Percentiles rank a stretch among this genome's conserved stretches.
phyloP scores from a whole-genome alignment of 2,888 invertebrate species.

The Amphipoea lucens region DNA sequence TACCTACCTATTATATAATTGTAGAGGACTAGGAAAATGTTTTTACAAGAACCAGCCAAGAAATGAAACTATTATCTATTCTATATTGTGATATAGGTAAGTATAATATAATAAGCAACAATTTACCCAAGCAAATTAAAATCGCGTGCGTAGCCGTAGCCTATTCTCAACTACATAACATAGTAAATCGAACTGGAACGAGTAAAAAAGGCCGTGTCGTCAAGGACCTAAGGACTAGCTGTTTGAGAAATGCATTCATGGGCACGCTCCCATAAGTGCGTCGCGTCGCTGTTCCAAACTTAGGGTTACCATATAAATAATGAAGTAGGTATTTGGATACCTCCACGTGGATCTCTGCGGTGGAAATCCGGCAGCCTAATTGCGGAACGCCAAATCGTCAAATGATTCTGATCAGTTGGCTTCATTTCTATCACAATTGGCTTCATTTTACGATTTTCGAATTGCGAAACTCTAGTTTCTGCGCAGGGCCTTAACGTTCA shows the following conservation, averaged over 20 bases:
- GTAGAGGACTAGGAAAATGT: background rate
- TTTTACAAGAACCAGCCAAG: background rate
- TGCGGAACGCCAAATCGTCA: too few relatives aligned
- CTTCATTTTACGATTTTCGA: too few relatives aligned
- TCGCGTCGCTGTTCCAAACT: constrained; percentile 29
- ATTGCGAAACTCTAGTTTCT: too few relatives aligned
- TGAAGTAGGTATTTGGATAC: constrained; percentile 14
- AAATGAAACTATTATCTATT: constrained; percentile 6
- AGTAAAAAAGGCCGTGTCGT: constrained; percentile 53
- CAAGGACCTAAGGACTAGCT: constrained; percentile 67
- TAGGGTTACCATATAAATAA: constrained; percentile 60
- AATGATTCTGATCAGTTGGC: too few relatives aligned
- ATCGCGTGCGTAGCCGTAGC: constrained; percentile 29
- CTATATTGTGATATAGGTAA: background rate
- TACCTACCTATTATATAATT: constrained; percentile 14
- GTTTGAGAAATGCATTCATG: constrained; percentile 82
- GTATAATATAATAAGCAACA: constrained; percentile 4
- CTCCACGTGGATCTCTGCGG: background rate
- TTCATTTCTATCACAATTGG: too few relatives aligned
- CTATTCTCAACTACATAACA: constrained; percentile 26
- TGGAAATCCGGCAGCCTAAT: background rate
- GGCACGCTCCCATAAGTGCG: constrained; percentile 79
- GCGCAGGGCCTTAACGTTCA: too few relatives aligned
- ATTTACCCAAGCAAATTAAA: constrained; percentile 22
- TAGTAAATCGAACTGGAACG: constrained; percentile 37